A percentile compares a stretch with the other conserved stretches of the same genome.
Evolutionary conservation across 2,888 invertebrate genomes (phyloP).

Genomic region (Zootermopsis nevadensis): DNA sequence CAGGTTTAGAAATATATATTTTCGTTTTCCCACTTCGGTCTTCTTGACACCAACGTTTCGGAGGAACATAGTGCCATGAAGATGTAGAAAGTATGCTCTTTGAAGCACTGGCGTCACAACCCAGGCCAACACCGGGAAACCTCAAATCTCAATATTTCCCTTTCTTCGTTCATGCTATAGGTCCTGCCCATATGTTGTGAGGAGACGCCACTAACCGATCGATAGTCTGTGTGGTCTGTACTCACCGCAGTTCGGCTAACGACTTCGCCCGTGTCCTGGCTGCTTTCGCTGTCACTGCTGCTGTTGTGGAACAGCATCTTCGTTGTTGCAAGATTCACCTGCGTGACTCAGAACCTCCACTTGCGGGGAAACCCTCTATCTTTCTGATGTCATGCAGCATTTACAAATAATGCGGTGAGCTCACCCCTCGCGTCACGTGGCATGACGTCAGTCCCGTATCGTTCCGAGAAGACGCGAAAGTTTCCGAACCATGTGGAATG

Average conservation of each 20-base stretch:
- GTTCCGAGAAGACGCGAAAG: conserved; percentile 43
- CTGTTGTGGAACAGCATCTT: conserved; percentile 21
- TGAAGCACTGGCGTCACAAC: too few species aligned
- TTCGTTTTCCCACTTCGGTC: too few species aligned
- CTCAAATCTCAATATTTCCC: too few species aligned
- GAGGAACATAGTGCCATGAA: too few species aligned
- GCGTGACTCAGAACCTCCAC: neutral
- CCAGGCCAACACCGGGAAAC: too few species aligned
- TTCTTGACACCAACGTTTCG: too few species aligned
- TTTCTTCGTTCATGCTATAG: too few species aligned
- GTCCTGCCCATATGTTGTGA: too few species aligned
- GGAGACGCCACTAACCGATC: neutral
- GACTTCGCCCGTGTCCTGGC: conserved; percentile 29
- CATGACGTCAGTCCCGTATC: conserved; percentile 42
- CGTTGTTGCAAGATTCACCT: conserved; percentile 16
- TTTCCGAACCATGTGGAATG: conserved; percentile 42
- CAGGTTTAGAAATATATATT: too few species aligned
- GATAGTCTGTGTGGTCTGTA: neutral
- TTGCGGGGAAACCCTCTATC: conserved; percentile 12
- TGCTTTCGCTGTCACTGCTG: conserved; percentile 16
- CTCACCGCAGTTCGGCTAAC: conserved; percentile 12
- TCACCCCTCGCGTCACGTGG: conserved; percentile 50
- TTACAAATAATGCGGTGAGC: conserved; percentile 42
- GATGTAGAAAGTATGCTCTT: too few species aligned
- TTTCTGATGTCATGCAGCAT: conserved; percentile 49